phyloP scores from a whole-genome alignment of 2,888 invertebrate genomes.

The Melinaea menophilus region DNA sequence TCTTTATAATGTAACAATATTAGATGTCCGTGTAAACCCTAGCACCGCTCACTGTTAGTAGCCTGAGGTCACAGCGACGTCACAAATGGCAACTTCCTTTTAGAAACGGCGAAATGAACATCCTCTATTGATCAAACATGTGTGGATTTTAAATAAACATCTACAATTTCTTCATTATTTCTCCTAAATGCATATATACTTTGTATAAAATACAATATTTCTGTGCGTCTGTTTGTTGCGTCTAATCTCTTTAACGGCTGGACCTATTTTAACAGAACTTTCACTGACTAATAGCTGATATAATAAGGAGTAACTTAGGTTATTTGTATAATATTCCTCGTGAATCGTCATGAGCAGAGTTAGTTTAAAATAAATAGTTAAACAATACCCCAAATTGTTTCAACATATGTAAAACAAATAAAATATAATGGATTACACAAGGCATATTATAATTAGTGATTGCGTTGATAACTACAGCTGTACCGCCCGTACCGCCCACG shows the following conservation, averaged over 20 bases:
- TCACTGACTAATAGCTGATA: too few relatives aligned
- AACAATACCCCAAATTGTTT: not conserved
- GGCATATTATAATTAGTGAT: constrained; percentile 7
- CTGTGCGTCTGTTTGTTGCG: too few relatives aligned
- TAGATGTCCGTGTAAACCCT: constrained; percentile 36
- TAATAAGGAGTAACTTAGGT: too few relatives aligned
- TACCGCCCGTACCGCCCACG: constrained; percentile 12
- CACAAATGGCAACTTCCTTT: constrained; percentile 60
- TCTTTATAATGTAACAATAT: too few relatives aligned
- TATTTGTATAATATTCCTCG: too few relatives aligned
- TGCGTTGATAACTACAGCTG: constrained; percentile 20
- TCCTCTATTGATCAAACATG: constrained; percentile 22
- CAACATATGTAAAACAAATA: constrained; percentile 5
- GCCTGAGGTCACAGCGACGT: constrained; percentile 47
- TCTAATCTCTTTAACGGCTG: too few relatives aligned
- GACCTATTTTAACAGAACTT: too few relatives aligned
- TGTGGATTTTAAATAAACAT: not conserved
- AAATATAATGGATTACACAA: constrained; percentile 5
- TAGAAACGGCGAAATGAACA: constrained; percentile 43
- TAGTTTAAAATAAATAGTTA: too few relatives aligned
- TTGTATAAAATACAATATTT: too few relatives aligned
- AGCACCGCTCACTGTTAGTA: constrained; percentile 43
- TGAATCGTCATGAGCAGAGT: too few relatives aligned
- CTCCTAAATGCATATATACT: too few relatives aligned
- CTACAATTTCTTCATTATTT: too few relatives aligned